These are phyloP conservation scores for Brevipalpus yothersi DNA, from an alignment of 1,140 invertebrate species.

Conservation along the genomic window DNA sequence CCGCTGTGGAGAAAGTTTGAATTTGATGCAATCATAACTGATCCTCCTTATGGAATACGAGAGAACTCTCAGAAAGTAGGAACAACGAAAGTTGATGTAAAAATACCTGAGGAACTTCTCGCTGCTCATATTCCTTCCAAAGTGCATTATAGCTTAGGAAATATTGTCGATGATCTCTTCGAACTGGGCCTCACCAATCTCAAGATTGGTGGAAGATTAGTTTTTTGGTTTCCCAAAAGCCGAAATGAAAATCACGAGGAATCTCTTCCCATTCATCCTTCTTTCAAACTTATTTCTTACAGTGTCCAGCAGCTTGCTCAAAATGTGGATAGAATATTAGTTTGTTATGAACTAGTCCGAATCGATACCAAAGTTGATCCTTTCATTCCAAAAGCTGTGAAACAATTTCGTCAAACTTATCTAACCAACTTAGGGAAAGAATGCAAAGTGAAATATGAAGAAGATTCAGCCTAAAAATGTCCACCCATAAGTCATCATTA, in stretches of 20 bases:
- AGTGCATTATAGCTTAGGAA: slow-evolving; percentile 49
- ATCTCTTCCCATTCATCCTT: slow-evolving; percentile 30
- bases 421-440: neutral
- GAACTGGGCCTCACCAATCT: slow-evolving; percentile 52
- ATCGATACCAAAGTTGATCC: neutral
- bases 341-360: slow-evolving; percentile 18
- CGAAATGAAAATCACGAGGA: slow-evolving; percentile 12
- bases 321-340: slow-evolving; percentile 46
- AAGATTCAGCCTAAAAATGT: too few relatives aligned
- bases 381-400: neutral
- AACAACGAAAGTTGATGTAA: slow-evolving; percentile 18
- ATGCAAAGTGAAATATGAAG: neutral
- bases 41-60: slow-evolving; percentile 84
- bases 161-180: slow-evolving; percentile 58
- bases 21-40: slow-evolving; percentile 73
- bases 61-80: slow-evolving; percentile 68
- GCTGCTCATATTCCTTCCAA: slow-evolving; percentile 56
- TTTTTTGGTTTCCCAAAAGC: slow-evolving; percentile 75
- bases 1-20: slow-evolving; percentile 39
- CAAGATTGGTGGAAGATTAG: slow-evolving; percentile 43
- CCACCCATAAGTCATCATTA: too few relatives aligned
- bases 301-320: slow-evolving; percentile 59
- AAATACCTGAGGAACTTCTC: slow-evolving; percentile 18
- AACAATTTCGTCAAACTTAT: neutral
- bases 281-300: slow-evolving; percentile 47